These are phyloP conservation scores for Apamea epomidion DNA, from an alignment of 2,888 invertebrate species.

Conservation along the genomic window DNA sequence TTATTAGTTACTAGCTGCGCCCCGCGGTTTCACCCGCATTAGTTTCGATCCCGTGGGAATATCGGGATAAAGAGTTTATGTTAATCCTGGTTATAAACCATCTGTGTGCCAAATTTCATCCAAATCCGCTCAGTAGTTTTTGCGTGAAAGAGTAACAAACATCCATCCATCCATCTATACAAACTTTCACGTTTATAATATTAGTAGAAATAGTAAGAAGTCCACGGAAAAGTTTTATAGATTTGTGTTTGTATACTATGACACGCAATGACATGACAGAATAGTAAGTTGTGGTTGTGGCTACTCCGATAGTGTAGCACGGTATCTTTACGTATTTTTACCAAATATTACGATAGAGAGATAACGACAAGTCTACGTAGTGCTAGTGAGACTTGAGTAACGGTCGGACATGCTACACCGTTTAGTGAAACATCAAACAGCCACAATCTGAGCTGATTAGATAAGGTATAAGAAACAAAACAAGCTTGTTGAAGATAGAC, in stretches of 20 bases:
- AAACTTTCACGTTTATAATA: too few relatives aligned
- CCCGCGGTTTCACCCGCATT: too few relatives aligned
- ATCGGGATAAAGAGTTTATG: too few relatives aligned
- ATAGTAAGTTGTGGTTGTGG: neutral
- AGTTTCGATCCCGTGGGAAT: too few relatives aligned
- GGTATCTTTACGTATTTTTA: constrained; percentile 49
- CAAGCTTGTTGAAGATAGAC: constrained; percentile 13
- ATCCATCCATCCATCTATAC: too few relatives aligned
- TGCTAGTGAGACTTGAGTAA: constrained; percentile 14
- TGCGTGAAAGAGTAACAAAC: too few relatives aligned
- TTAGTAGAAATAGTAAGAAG: too few relatives aligned
- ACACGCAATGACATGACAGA: constrained; percentile 26
- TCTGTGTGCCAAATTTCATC: too few relatives aligned
- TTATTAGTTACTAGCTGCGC: neutral
- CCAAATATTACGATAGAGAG: constrained; percentile 33
- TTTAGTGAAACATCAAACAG: constrained; percentile 2
- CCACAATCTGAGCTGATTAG: constrained; percentile 48
- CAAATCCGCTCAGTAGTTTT: too few relatives aligned
- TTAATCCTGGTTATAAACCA: too few relatives aligned
- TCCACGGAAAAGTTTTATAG: neutral
- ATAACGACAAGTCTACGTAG: constrained; percentile 36
- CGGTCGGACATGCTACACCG: constrained; percentile 29
- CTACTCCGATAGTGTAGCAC: constrained; percentile 14
- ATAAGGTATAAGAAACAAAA: constrained; percentile 28
- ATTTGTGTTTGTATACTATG: neutral